phyloP scores from a whole-genome alignment of 2,888 invertebrate species.

The Stenoptilia bipunctidactyla region DNA sequence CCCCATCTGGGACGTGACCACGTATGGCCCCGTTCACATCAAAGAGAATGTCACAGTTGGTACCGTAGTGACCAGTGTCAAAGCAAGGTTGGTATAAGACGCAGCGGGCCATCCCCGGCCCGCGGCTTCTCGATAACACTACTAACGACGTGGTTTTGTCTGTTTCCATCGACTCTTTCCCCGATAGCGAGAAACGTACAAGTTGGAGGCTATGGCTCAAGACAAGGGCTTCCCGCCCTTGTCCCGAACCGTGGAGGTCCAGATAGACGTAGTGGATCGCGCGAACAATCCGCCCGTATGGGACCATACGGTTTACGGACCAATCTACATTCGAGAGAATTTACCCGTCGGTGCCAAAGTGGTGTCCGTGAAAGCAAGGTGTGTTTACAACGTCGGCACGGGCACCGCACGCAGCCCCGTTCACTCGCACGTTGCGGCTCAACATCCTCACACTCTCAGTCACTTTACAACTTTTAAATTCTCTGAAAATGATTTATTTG shows the following conservation, averaged over 20 bases:
- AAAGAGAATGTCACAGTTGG: constrained; percentile 99
- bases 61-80: constrained; percentile 97
- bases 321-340: constrained; percentile 97
- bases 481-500: neutral
- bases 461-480: neutral
- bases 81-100: constrained; percentile 94
- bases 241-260: constrained; percentile 96
- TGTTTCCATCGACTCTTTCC: constrained; percentile 75
- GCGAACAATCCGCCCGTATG: constrained; percentile 98
- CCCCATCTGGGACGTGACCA: constrained; percentile 94
- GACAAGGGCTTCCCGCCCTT: constrained; percentile 97
- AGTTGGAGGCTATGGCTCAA: constrained; percentile 97
- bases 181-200: constrained; percentile 95
- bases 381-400: constrained; percentile 75
- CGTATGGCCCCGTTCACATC: constrained; percentile 98
- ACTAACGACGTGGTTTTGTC: constrained; percentile 78
- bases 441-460: neutral
- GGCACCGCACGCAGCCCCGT: constrained; percentile 75
- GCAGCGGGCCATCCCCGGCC: constrained; percentile 60
- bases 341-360: constrained; percentile 97
- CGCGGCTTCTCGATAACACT: constrained; percentile 71
- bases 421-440: constrained; percentile 47
- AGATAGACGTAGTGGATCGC: constrained; percentile 98
- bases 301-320: constrained; percentile 97
- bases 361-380: constrained; percentile 99